phyloP scores from a whole-genome alignment of 2,888 invertebrate genomes.

The Cerastoderma edule region DNA sequence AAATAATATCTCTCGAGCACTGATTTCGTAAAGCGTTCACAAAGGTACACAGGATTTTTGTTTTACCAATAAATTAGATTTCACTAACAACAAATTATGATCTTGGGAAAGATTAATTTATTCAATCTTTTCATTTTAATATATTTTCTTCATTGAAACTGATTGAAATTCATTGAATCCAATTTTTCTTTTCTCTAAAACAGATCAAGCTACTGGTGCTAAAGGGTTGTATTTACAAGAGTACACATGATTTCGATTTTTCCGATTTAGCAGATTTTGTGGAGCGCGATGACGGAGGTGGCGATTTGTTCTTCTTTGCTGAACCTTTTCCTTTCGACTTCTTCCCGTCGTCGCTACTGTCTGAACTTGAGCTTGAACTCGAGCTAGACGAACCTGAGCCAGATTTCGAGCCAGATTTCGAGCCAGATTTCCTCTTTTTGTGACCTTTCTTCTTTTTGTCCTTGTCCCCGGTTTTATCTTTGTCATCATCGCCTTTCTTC shows the following conservation, averaged over 20 bases:
- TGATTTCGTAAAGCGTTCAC: no score
- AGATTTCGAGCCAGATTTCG: no score
- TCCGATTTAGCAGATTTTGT: conserved; percentile 45
- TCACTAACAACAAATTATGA: no score
- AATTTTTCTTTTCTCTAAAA: not conserved
- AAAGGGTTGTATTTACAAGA: conserved; percentile 44
- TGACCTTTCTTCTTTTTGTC: not conserved
- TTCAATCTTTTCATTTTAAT: no score
- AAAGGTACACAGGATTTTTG: no score
- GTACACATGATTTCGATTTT: conserved; percentile 49
- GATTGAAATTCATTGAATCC: not conserved
- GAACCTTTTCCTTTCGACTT: not conserved
- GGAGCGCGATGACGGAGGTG: conserved; percentile 7
- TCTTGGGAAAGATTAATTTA: no score
- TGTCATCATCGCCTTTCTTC: not conserved
- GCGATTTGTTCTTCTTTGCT: conserved; percentile 18
- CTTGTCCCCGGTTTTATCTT: not conserved
- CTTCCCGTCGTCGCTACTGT: conserved; percentile 21
- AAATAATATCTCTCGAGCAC: no score
- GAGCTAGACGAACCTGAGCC: no score
- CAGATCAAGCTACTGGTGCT: not conserved
- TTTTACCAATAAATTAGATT: no score
- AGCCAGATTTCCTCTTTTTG: no score
- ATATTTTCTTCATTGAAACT: not conserved
- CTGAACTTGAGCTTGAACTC: not conserved